Evolutionary conservation across 2,888 invertebrate species (phyloP).

Genomic region (Cotesia congregata): DNA sequence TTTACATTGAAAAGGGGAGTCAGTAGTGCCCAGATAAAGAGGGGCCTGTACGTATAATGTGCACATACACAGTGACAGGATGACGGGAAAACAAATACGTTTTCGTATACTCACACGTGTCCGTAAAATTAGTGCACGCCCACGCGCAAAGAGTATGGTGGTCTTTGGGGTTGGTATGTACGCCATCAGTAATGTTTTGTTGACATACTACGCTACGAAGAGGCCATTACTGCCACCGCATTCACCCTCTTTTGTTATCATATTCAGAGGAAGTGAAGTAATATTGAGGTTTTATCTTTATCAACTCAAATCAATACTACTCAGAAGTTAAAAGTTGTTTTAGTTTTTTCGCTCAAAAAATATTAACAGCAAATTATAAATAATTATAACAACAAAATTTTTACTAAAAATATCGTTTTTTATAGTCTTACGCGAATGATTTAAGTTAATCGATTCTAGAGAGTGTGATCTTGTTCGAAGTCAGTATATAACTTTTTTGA

Average conservation of each 20-base stretch:
- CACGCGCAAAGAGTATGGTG: constrained; percentile 50
- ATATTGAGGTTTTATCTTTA: constrained; percentile 10
- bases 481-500: too few species aligned
- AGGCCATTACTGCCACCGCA: constrained; percentile 61
- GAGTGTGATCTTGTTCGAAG: too few species aligned
- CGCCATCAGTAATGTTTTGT: constrained; percentile 66
- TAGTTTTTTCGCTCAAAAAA: neutral
- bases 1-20: constrained; percentile 17
- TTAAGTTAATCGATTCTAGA: too few species aligned
- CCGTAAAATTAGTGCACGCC: constrained; percentile 44
- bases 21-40: constrained; percentile 14
- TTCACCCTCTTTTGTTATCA: constrained; percentile 37
- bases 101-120: constrained; percentile 22
- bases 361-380: neutral
- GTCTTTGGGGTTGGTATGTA: constrained; percentile 44
- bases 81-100: constrained; percentile 33
- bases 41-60: neutral
- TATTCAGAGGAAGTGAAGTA: constrained; percentile 24
- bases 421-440: too few species aligned
- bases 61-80: constrained; percentile 13
- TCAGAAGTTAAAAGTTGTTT: neutral
- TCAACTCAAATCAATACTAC: neutral
- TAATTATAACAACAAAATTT: too few species aligned
- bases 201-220: constrained; percentile 60
- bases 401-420: too few species aligned